Conservation (phyloP, 64 coral and sea anemone species). For the Orbicella faveolata region DNA sequence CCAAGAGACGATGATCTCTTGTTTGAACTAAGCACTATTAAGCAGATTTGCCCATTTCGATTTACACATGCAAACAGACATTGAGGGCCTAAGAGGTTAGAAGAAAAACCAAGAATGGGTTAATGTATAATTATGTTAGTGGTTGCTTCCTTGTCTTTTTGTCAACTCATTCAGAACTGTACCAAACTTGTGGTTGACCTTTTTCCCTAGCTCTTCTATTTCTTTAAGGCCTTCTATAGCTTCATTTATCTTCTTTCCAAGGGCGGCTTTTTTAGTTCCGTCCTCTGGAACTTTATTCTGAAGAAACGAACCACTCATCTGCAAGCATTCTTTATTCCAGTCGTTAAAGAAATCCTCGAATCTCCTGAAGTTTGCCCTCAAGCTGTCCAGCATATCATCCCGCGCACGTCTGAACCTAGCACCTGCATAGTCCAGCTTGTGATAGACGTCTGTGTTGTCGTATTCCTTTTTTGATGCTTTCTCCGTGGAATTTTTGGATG, state of each 20-base stretch:
- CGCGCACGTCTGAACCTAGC: not conserved
- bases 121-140: not conserved
- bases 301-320: not conserved
- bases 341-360: not conserved
- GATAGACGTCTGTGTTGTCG: not conserved
- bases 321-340: conserved; percentile 14
- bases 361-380: not conserved
- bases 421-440: not conserved
- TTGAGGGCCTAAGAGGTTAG: too few relatives aligned
- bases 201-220: not conserved
- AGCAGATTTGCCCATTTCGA: too few relatives aligned
- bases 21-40: too few relatives aligned
- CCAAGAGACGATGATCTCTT: too few relatives aligned
- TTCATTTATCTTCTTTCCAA: conserved; percentile 4
- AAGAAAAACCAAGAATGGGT: too few relatives aligned
- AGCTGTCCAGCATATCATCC: conserved; percentile 8
- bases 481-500: not conserved
- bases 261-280: not conserved
- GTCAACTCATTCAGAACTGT: not conserved
- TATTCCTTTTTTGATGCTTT: not conserved
- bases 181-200: not conserved
- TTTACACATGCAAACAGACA: too few relatives aligned
- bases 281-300: not conserved
- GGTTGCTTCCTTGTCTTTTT: not conserved
- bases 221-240: not conserved